These are phyloP conservation scores for Solea solea DNA, from an alignment of 2,113 vertebrate species.

Conservation along the genomic window DNA sequence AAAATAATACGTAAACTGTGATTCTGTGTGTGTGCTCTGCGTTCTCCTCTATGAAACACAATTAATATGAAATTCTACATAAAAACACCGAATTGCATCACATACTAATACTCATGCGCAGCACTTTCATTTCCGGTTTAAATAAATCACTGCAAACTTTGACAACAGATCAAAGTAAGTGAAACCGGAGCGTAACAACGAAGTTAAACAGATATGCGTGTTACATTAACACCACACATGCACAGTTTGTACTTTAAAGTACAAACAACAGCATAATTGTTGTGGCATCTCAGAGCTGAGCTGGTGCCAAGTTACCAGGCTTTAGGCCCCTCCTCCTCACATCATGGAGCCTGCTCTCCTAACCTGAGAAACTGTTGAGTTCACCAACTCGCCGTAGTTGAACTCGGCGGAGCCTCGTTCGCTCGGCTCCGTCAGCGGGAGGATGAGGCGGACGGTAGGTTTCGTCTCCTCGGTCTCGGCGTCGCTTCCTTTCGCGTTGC, in stretches of 20 bases:
- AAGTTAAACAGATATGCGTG: not conserved
- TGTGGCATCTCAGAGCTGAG: not conserved
- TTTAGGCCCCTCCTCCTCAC: constrained; percentile 5
- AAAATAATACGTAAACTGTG: not conserved
- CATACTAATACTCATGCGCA: not conserved
- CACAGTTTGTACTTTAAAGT: not conserved
- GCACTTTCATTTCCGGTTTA: not conserved
- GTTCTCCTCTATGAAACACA: not conserved
- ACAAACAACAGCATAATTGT: not conserved
- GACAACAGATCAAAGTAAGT: not conserved
- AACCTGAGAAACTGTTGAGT: constrained; percentile 75
- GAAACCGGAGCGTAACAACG: not conserved
- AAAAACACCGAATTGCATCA: not conserved
- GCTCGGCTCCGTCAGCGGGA: constrained; percentile 89
- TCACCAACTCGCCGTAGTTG: constrained; percentile 92
- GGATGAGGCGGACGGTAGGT: constrained; percentile 88
- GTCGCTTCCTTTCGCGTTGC: constrained; percentile 68
- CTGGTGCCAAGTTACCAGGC: constrained; percentile 2
- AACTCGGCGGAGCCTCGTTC: constrained; percentile 93
- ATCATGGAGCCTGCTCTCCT: constrained; percentile 25
- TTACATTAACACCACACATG: not conserved
- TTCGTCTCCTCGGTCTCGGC: constrained; percentile 59
- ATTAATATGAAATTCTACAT: not conserved
- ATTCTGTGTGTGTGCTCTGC: too few relatives aligned
- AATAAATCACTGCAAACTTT: not conserved